Percentiles rank a stretch among this genome's conserved stretches.
Evolutionary conservation across 2,888 invertebrate species (phyloP).

Genomic region (Deilephila elpenor): DNA sequence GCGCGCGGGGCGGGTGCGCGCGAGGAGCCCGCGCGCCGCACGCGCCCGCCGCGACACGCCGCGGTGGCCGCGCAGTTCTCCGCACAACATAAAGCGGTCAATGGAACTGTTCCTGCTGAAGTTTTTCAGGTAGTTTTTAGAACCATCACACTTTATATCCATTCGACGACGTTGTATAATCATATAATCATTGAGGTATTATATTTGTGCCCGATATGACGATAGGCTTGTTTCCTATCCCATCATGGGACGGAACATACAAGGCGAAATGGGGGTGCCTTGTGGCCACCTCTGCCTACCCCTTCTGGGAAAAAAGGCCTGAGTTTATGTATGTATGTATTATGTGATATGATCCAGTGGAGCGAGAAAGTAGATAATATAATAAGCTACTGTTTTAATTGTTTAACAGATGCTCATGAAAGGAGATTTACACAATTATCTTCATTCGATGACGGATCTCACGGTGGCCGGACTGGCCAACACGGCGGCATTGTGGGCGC

Average conservation of each 20-base stretch:
- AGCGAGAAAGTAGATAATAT: background rate
- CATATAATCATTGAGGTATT: no score
- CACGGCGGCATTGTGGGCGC: slow-evolving; percentile 93
- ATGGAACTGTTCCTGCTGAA: slow-evolving; percentile 86
- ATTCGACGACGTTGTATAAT: no score
- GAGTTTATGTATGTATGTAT: no score
- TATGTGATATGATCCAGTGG: no score
- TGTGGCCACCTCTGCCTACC: no score
- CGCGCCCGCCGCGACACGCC: slow-evolving; percentile 87
- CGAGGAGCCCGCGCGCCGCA: slow-evolving; percentile 70
- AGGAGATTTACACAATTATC: slow-evolving; percentile 94
- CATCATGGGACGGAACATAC: no score
- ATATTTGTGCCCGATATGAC: no score
- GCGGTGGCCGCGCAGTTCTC: slow-evolving; percentile 91
- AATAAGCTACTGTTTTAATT: background rate
- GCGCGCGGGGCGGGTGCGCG: slow-evolving; percentile 86
- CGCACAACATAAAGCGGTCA: slow-evolving; percentile 90
- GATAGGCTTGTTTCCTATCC: no score
- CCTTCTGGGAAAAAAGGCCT: no score
- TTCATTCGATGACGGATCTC: slow-evolving; percentile 92
- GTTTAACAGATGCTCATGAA: slow-evolving; percentile 88
- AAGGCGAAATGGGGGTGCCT: no score
- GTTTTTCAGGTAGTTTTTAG: slow-evolving; percentile 80
- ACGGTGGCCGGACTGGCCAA: slow-evolving; percentile 92
- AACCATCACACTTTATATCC: background rate